Base-by-base conservation (phyloP, 2,797 vertebrate genomes). In the Myotis myotis region DNA sequence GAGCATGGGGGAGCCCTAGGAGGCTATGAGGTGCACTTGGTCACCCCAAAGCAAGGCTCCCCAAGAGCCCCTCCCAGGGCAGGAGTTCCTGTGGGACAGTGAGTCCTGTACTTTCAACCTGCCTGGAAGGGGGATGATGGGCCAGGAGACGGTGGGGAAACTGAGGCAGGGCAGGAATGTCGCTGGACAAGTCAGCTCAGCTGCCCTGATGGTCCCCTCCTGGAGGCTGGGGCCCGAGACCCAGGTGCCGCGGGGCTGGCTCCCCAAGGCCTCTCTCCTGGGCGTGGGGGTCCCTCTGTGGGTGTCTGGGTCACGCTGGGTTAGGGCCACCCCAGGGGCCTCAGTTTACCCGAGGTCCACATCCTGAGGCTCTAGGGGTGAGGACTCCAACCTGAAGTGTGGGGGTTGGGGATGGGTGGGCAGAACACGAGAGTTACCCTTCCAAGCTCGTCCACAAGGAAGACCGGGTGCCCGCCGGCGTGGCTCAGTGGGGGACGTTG, bases 191-290 rank as follows among this genome's bases (percentile, higher is more conserved):
- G 19, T 38, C 33, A 0, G 68, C 53, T 22, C 5, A 5, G 28
- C 11, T 16, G 5, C 57, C 16, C 2, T 44, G 0, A 22, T 3
- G 2, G 2, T 20, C 41, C 6, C 2, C 8, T 16, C 55, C 47
- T 1, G 3, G 19, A n/a, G 68, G 57, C 33, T 0, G 2, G 44
- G 4, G 8, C 2, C 41, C 0, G 1, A n/a, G 15, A 17, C 9
- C 64, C 47, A 12, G 44, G 17, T 3, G 15, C 9, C 25, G 1
- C 2, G 2, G 41, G 17, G 30, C 30, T 11, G 6, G 44, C 17
- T 20, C 70, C 23, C 13, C 64, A 22, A 70, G 23, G 28, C 44
- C 38, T 74, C 36, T 22, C 8, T 47, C 13, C 89, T 28, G 1
- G 49, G 80, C 22, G 6, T 33, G 47, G 16, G 8, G 41, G 55